Base-by-base conservation (phyloP, 2,113 vertebrate species). In the Bufo gargarizans region DNA sequence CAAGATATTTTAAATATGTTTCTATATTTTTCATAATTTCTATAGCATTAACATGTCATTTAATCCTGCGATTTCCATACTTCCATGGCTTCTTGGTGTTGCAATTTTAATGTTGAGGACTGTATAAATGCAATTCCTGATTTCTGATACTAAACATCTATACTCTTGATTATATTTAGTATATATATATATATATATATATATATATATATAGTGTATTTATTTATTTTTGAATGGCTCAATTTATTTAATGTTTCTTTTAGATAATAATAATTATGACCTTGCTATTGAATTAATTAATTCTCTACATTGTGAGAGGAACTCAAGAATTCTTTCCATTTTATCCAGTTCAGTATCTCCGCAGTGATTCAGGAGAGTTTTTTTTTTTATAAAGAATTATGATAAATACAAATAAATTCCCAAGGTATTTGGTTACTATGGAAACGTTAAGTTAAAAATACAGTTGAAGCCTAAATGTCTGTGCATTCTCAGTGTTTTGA, bases 381-480 rank as follows among this genome's bases (percentile, higher is more conserved):
- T 43, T 6, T 50, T 50, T 76, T 49, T 63, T 63, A 1, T 12
- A 20, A 50, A 76, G 45, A 76, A 50, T 76, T 76, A 76, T 76
- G 47, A 76, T 76, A 69, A 53, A 69, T 50, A 67, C 19, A 67
- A 83, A 47, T 82, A 67, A 61, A 67, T 61, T 67, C 45, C 4
- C 59, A 65, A 47, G 59, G 4, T 10, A 22, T 22, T 83, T 83
- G 45, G 81, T 67, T 67, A n/a, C 81, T 22, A 83, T 67, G 19
- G 61, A 50, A 83, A 83, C 45, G 19, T 53, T 67, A 45, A 6
- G 45, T 67, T 67, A 67, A 67, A 83, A 83, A 67, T 67, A 50
- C 43, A 50, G 80, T 63, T 11, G 47, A 82, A 59, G 59, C 81
- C n/a, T 67, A 67, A 50, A 67, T 83, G 81, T 22, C 45, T 47